Evolutionary conservation across 1,140 invertebrate species (phyloP), one percentile per base, ranked within the genome.

Genomic region (Aphaenogaster ashmeadi): DNA sequence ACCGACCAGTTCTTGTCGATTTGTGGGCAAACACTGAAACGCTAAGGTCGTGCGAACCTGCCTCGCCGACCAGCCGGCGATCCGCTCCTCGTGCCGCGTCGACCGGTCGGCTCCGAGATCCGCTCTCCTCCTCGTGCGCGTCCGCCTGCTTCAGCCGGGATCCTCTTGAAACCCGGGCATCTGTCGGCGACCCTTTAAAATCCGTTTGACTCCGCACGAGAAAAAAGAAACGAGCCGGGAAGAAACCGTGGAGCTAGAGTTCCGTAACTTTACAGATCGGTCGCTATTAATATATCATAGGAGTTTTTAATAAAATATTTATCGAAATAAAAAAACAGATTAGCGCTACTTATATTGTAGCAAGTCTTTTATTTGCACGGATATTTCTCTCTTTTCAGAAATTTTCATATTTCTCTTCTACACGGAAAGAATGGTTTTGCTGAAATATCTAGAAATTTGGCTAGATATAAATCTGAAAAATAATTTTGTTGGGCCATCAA

Each of bases 1-100:
- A 92, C 88, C 87, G 83, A 93, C 92, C 91, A 93, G 92, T 93
- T 93, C 92, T 93, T 93, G 92, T 92, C 92, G 92, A 93, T 93
- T 93, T 91, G 91, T 92, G 92, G 92, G 88, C 89, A 93, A 93
- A 93, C 92, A 92, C 88, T 92, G 89, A 92, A 90, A 89, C 84
- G 84, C 77, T 93, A 91, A 93, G 92, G 92, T 92, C 91, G 90
- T 93, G 92, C 92, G 89, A 93, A 93, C 92, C 87, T 88, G 84
- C 88, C 84, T 86, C 64, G 80, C 47, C 87, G 60, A 50, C 79
- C 81, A 69, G 77, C 81, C 58, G 67, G 60, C 78, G 64, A 71
- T 87, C 85, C 54, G 62, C 75, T 87, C 64, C 56, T 69, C 72
- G 60, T 79, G 66, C 71, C 52, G 62, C 77, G 38, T 67, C 66